Evolutionary conservation across 2,888 invertebrate genomes (phyloP).

Genomic region (Hipparchia semele): DNA sequence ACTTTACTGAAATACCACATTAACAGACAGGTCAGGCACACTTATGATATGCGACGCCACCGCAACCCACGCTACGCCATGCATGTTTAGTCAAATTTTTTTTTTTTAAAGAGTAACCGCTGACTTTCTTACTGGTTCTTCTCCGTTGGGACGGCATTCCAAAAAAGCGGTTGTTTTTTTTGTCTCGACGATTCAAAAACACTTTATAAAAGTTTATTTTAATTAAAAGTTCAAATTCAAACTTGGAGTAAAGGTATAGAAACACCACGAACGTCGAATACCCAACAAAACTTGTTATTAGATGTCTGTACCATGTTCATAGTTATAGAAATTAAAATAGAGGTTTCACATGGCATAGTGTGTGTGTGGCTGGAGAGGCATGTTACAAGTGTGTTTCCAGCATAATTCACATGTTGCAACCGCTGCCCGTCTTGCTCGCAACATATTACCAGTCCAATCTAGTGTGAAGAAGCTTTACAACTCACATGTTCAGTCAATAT

Average conservation of each 20-base stretch:
- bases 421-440: conserved; percentile 31
- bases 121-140: too few species aligned
- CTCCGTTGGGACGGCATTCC: too few species aligned
- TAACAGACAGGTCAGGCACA: conserved; percentile 35
- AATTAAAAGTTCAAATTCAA: too few species aligned
- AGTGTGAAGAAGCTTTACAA: conserved; percentile 26
- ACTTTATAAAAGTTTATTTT: too few species aligned
- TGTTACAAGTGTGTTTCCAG: not conserved
- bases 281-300: not conserved
- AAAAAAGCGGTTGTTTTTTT: too few species aligned
- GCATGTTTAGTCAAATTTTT: not conserved
- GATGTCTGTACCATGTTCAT: not conserved
- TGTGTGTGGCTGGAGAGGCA: not conserved
- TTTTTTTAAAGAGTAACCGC: too few species aligned
- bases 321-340: not conserved
- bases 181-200: too few species aligned
- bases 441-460: conserved; percentile 26
- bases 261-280: not conserved
- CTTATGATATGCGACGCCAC: not conserved
- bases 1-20: conserved; percentile 50
- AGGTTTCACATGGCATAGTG: not conserved
- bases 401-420: conserved; percentile 43
- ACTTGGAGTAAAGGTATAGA: too few species aligned
- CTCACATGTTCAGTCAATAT: conserved; percentile 22
- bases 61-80: not conserved